Evolutionary conservation across 2,113 vertebrate species (phyloP), one percentile per base, ranked within the genome.

Genomic region (Arizona elegans): DNA sequence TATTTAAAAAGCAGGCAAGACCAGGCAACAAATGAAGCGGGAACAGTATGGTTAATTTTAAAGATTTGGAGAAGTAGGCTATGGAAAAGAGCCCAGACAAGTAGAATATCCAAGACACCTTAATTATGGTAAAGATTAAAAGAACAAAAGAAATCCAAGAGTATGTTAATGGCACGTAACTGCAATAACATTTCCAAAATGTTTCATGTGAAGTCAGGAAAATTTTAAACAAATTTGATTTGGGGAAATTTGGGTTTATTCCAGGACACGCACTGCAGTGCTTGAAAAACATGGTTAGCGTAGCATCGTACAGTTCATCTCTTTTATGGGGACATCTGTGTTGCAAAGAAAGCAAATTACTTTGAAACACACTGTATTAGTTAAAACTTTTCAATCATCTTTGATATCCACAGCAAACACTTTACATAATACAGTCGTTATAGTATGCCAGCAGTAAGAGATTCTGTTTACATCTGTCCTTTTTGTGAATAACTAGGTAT

Each of bases 281-380:
- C 97, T 95, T 95, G 95, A 92, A 96, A 93, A 96, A 96, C 87
- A 94, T 92, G 95, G 89, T 90, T 90, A 93, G 94, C 92, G 92
- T 95, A 92, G 90, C 26, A 91, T 95, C 75, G 95, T 93, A 92
- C 95, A 94, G 95, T 96, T 92, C 96, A 96, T 97, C 96, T 96
- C 96, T 98, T 98, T 97, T 97, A 98, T 97, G 97, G 97, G 97
- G 97, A 97, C 96, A 95, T 96, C 97, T 96, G 96, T 96, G 96
- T 95, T 97, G 97, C 96, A 97, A 94, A 94, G 96, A 98, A 97
- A 98, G 96, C 95, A 97, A 96, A 97, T 96, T 97, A 96, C 96
- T 95, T 96, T 96, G 96, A 97, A 98, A 97, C 96, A 97, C 95
- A 96, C 96, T 97, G 96, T 96, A 96, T 97, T 96, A 90, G 96